A percentile compares a stretch with the other conserved stretches of the same genome.
Evolutionary conservation across 2,888 invertebrate species (phyloP).

Genomic region (Aspidapion aeneum): DNA sequence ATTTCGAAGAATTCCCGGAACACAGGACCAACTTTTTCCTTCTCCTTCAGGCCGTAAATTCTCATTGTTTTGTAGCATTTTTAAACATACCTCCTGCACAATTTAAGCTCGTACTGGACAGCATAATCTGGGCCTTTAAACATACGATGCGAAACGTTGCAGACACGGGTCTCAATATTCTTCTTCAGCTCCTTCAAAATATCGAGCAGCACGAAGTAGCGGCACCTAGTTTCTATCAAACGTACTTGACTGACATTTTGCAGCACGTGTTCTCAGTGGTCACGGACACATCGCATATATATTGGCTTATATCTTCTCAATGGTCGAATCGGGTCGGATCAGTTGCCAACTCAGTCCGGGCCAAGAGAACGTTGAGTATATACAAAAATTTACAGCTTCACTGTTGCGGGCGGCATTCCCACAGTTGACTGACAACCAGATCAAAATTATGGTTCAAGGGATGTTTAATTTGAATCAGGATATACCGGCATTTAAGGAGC

Average conservation of each 20-base stretch:
- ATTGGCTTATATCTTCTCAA: constrained; percentile 92
- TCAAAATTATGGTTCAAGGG: constrained; percentile 96
- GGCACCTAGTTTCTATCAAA: constrained; percentile 97
- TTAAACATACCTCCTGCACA: constrained; percentile 94
- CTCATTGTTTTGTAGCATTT: constrained; percentile 94
- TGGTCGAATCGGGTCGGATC: constrained; percentile 89
- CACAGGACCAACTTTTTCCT: constrained; percentile 98
- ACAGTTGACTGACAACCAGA: constrained; percentile 96
- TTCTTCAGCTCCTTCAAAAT: constrained; percentile 72
- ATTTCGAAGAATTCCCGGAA: constrained; percentile 98
- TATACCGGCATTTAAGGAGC: constrained; percentile 96
- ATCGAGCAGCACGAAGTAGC: constrained; percentile 76
- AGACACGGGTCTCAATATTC: constrained; percentile 70
- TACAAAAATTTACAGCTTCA: constrained; percentile 91
- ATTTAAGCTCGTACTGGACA: constrained; percentile 96
- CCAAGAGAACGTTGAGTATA: constrained; percentile 75
- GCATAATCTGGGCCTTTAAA: constrained; percentile 99
- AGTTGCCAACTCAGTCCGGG: constrained; percentile 80
- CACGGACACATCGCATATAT: constrained; percentile 97
- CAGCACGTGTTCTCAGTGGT: constrained; percentile 99
- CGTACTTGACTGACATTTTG: constrained; percentile 95
- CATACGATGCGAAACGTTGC: constrained; percentile 99
- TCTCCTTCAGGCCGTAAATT: constrained; percentile 87
- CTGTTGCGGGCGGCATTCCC: constrained; percentile 93
- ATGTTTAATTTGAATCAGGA: constrained; percentile 97